Conservation (phyloP, 2,113 vertebrate species). For the Aplodontia rufa region DNA sequence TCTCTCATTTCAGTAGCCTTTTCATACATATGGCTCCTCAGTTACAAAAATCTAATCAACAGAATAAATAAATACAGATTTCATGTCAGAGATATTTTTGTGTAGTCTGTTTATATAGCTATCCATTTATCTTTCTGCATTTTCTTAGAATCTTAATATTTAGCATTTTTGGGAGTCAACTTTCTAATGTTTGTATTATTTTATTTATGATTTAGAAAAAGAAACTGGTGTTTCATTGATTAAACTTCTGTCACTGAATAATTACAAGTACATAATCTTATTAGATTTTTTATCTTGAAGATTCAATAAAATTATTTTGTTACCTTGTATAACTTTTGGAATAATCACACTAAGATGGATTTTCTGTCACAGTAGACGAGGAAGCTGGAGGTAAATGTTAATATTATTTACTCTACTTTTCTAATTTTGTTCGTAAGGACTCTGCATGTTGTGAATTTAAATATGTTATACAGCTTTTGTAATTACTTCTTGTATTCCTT, state of each 20-base stretch:
- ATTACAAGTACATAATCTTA: background rate
- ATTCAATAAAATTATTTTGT: conserved; percentile 3
- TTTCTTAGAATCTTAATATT: background rate
- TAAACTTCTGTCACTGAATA: conserved; percentile 18
- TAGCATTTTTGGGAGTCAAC: background rate
- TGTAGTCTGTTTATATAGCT: background rate
- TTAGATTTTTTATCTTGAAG: background rate
- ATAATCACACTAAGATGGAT: conserved; percentile 24
- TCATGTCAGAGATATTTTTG: background rate
- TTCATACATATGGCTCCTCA: background rate
- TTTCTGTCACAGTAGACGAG: conserved; percentile 36
- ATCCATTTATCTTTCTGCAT: background rate
- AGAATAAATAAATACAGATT: background rate
- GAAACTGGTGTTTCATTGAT: background rate
- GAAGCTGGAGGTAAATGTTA: conserved; percentile 5
- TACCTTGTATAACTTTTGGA: background rate
- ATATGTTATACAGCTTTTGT: background rate
- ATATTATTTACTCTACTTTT: conserved; percentile 43
- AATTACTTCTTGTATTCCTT: background rate
- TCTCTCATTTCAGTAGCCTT: background rate
- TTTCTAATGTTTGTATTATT: background rate
- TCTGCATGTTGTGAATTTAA: conserved; percentile 12
- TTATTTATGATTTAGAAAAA: conserved; percentile 14
- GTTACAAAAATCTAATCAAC: background rate
- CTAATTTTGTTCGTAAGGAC: conserved; percentile 2